phyloP scores from a whole-genome alignment of 2,113 vertebrate genomes.

The Siniperca chuatsi region DNA sequence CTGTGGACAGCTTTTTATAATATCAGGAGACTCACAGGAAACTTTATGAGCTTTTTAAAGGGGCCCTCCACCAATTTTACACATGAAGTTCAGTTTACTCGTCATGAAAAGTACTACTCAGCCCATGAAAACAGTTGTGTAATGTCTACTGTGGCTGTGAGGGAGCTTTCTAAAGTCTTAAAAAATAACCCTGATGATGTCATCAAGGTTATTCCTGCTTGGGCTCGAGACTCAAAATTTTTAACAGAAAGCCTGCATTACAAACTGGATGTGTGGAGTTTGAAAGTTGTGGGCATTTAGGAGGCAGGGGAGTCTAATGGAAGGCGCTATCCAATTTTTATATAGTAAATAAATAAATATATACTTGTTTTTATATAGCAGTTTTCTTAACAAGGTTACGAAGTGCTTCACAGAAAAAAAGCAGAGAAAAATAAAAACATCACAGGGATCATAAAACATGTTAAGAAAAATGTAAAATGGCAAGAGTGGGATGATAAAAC shows the following conservation, averaged over 20 bases:
- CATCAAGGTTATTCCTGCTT: not conserved
- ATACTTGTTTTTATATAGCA: too few relatives aligned
- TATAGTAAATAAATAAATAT: too few relatives aligned
- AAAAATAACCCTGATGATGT: constrained; percentile 2
- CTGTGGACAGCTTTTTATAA: not conserved
- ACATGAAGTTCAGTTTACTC: not conserved
- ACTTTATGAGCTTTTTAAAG: not conserved
- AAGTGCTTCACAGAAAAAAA: too few relatives aligned
- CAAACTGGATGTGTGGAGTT: not conserved
- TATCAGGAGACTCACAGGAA: not conserved
- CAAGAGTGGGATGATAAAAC: too few relatives aligned
- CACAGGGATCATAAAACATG: too few relatives aligned
- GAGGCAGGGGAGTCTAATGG: not conserved
- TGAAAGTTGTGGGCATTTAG: not conserved
- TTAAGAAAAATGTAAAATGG: too few relatives aligned
- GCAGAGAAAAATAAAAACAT: too few relatives aligned
- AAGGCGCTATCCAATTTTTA: not conserved
- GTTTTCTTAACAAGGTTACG: too few relatives aligned
- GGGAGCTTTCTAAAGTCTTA: not conserved
- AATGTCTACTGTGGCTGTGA: not conserved
- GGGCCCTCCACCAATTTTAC: not conserved
- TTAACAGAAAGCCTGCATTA: not conserved
- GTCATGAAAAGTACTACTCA: not conserved
- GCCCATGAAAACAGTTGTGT: not conserved
- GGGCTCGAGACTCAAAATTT: too few relatives aligned